A percentile compares a stretch with the other conserved stretches of the same genome.
These are phyloP conservation scores for Calosoma granatense DNA, from an alignment of 1,140 invertebrate species.

Conservation along the genomic window DNA sequence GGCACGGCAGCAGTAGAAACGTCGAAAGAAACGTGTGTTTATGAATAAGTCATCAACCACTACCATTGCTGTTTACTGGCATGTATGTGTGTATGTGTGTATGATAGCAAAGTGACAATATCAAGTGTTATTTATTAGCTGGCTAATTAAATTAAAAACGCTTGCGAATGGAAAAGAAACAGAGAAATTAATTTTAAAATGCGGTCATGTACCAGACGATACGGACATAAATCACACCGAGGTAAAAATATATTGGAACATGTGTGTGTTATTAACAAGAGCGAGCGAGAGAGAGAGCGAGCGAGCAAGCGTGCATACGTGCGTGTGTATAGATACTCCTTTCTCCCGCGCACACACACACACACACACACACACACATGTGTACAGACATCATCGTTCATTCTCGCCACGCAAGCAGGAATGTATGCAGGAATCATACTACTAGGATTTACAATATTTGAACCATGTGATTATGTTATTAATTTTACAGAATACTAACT, in stretches of 20 bases:
- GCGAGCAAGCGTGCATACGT: no score
- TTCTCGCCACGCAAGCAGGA: background rate
- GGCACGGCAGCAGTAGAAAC: no score
- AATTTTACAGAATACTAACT: no score
- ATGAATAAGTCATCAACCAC: background rate
- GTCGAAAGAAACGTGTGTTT: no score
- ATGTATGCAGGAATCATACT: background rate
- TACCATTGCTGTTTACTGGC: no score
- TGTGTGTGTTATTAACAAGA: constrained; percentile 4
- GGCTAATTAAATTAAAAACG: background rate
- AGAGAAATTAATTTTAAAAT: background rate
- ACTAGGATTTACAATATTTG: no score
- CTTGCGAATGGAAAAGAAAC: background rate
- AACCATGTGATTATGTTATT: background rate
- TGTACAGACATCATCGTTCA: background rate
- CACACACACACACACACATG: background rate
- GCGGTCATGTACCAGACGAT: constrained; percentile 1
- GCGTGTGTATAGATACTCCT: background rate
- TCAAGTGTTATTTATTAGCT: background rate
- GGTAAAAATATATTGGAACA: constrained; percentile 8
- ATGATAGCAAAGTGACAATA: no score
- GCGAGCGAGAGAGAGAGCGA: no score
- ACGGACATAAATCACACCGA: background rate
- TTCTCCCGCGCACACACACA: no score
- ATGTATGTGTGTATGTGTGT: no score